Conservation (phyloP, 2,113 vertebrate genomes). For the Thryonomys swinderianus region DNA sequence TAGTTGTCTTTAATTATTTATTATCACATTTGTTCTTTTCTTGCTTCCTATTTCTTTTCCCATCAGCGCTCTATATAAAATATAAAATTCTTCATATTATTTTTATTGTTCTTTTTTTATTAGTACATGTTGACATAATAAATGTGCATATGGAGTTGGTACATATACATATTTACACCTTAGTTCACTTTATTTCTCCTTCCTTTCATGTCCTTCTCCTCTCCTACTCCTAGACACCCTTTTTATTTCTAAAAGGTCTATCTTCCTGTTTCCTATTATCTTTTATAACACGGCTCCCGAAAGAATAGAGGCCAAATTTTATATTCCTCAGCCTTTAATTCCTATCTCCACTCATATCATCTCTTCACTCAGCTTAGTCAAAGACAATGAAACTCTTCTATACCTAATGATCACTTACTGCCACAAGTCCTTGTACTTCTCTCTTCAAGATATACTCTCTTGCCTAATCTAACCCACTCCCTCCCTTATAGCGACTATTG, state of each 20-base stretch:
- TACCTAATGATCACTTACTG: neutral
- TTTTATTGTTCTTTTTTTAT: neutral
- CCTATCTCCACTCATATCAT: neutral
- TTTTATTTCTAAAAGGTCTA: neutral
- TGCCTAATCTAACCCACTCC: neutral
- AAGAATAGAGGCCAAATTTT: neutral
- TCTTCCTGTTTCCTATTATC: neutral
- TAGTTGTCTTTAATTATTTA: neutral
- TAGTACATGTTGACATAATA: neutral
- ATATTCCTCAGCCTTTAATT: conserved; percentile 39
- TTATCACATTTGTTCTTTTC: neutral
- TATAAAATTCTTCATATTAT: neutral
- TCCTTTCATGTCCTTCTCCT: neutral
- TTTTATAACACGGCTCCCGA: neutral
- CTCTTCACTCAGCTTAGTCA: neutral
- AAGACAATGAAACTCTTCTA: conserved; percentile 36
- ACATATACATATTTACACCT: neutral
- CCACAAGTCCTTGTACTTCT: neutral
- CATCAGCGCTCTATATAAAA: neutral
- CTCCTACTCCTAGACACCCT: neutral
- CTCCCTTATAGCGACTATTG: neutral
- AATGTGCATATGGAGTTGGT: neutral
- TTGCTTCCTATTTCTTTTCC: neutral
- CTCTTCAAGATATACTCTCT: neutral
- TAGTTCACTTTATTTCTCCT: neutral